Base-by-base conservation (phyloP, 2,888 invertebrate genomes). In the Lordiphosa andalusiaca region DNA sequence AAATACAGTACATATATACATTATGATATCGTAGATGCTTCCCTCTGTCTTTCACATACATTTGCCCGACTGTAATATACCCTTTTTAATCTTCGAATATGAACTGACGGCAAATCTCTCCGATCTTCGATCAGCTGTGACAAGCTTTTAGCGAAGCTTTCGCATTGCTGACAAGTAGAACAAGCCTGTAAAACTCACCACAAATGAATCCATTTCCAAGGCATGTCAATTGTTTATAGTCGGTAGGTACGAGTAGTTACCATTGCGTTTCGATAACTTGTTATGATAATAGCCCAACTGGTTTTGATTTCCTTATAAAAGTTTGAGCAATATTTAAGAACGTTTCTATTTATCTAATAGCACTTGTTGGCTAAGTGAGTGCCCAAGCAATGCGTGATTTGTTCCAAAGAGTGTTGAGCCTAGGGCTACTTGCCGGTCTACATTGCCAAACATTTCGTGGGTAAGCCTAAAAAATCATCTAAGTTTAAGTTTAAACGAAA, bases 381-480 rank as follows among this genome's bases (percentile, higher is more conserved):
- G 67, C 39, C 19, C 3, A 7, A 30, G 30, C 13, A 35, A 75
- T 77, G 74, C 33, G 44, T 16, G 41, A 41, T 44, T 33, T 63
- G 36, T 46, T 47, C 4, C 35, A 53, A 19, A 19, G 57, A 13
- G 4, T 64, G 36, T 36, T 64, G 6, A 49, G 38, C 9, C 10
- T 69, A 47, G 54, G 53, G 44, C 46, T 77, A 4, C 55, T 21
- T 33, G 38, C 12, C 6, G 19, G 37, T 13, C 36, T 58, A 7
- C 41, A 67, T 3, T 58, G 69, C 40, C 53, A 39, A 49, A 59
- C n/a, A 13, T 50, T 70, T 37, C 72, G 77, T 75, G 25, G 36
- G 66, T 66, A 2, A 23, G 10, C 2, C 0, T 19, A 9, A n/a
- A n/a, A 16, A 5, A n/a, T 33, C 0, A 4, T 30, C 19, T 7